Evolutionary conservation across 2,113 vertebrate species (phyloP).

Genomic region (Gambusia holbrooki): DNA sequence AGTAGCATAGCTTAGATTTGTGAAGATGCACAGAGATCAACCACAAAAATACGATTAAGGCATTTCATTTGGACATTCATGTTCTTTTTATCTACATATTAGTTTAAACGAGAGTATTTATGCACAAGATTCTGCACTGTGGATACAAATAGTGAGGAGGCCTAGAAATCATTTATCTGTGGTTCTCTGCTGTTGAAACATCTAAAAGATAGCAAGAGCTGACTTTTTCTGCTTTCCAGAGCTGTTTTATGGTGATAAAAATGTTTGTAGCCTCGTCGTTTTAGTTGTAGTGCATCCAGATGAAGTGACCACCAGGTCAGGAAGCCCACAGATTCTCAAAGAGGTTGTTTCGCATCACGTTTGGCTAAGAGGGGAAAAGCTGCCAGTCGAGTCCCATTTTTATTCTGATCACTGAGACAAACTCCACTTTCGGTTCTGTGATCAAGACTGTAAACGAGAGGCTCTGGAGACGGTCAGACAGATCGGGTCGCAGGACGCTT

Average conservation of each 20-base stretch:
- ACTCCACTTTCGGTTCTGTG: conserved; percentile 51
- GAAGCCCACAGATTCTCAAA: conserved; percentile 7
- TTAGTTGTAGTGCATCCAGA: neutral
- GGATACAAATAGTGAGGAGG: no score
- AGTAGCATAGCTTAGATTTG: neutral
- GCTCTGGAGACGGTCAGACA: conserved; percentile 15
- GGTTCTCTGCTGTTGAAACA: no score
- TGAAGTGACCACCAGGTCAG: conserved; percentile 1
- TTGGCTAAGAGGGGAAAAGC: conserved; percentile 28
- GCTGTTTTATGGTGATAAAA: neutral
- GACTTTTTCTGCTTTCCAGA: neutral
- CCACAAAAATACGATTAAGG: neutral
- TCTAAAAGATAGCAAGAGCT: neutral
- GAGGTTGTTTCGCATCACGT: conserved; percentile 10
- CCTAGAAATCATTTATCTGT: no score
- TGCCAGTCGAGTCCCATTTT: conserved; percentile 11
- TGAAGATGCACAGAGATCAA: neutral
- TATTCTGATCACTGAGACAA: conserved; percentile 9
- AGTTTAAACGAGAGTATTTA: neutral
- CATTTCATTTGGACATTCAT: neutral
- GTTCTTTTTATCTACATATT: neutral
- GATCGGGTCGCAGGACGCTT: neutral
- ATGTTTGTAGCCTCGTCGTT: neutral
- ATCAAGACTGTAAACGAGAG: conserved; percentile 29
- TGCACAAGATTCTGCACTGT: no score